Evolutionary conservation across 2,113 vertebrate genomes (phyloP).

Genomic region (Thymallus thymallus): DNA sequence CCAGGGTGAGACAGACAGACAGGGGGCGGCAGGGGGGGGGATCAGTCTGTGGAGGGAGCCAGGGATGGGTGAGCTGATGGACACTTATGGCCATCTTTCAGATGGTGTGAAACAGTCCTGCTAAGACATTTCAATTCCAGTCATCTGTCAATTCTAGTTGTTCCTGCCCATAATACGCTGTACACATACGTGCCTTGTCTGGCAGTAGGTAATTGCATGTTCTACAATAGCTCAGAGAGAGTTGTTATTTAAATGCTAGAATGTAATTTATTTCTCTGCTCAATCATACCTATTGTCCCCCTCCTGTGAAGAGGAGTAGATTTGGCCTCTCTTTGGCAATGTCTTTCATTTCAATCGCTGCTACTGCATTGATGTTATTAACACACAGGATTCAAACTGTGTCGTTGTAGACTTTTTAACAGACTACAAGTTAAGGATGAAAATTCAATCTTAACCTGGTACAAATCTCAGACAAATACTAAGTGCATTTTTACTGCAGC

Average conservation of each 20-base stretch:
- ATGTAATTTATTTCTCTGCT: conserved; percentile 66
- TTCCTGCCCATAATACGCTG: not conserved
- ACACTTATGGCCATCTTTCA: conserved; percentile 75
- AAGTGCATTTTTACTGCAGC: too few relatives aligned
- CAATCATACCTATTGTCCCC: conserved; percentile 79
- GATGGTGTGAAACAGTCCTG: conserved; percentile 59
- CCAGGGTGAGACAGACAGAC: conserved; percentile 56
- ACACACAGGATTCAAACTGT: not conserved
- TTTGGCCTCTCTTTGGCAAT: not conserved
- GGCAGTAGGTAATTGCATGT: conserved; percentile 70
- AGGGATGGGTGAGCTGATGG: conserved; percentile 70
- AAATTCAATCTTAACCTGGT: too few relatives aligned
- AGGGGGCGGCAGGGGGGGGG: too few relatives aligned
- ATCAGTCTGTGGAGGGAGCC: conserved; percentile 56
- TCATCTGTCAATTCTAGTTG: conserved; percentile 27
- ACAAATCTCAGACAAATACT: too few relatives aligned
- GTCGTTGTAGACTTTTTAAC: not conserved
- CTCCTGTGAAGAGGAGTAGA: not conserved
- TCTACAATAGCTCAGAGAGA: conserved; percentile 53
- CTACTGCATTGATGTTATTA: too few relatives aligned
- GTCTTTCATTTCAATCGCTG: too few relatives aligned
- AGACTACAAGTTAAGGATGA: too few relatives aligned
- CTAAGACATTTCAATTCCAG: conserved; percentile 59
- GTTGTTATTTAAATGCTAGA: conserved; percentile 76
- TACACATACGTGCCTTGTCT: conserved; percentile 29